These are phyloP conservation scores for Hemiscyllium ocellatum DNA, from an alignment of 2,113 vertebrate species.

Conservation along the genomic window DNA sequence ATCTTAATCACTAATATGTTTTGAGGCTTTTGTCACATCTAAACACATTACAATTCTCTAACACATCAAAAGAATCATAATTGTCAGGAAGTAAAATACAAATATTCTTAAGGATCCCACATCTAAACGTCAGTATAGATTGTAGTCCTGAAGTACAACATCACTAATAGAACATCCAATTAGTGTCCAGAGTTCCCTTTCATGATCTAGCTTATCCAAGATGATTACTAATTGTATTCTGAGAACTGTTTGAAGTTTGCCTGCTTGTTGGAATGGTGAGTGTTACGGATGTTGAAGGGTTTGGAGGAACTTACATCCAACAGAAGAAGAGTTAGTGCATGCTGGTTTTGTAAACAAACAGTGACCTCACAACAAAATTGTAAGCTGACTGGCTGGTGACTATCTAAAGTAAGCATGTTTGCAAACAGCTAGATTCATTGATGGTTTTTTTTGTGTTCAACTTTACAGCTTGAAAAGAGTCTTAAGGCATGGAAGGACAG, in stretches of 20 bases:
- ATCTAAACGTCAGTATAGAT: neutral
- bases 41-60: neutral
- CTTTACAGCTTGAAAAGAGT: too few species aligned
- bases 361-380: neutral
- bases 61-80: neutral
- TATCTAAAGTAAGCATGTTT: too few species aligned
- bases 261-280: neutral
- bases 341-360: too few species aligned
- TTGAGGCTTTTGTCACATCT: neutral
- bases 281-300: neutral
- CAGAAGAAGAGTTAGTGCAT: too few species aligned
- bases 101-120: neutral
- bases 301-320: neutral
- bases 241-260: neutral
- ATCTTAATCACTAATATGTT: neutral
- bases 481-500: too few species aligned
- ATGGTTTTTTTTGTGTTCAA: too few species aligned
- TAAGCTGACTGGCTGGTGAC: too few species aligned
- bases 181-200: neutral
- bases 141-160: neutral
- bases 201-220: neutral
- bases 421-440: too few species aligned
- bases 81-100: neutral
- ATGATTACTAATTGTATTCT: neutral
- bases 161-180: neutral